Evolutionary conservation across 35 echinoderm and acorn worm genomes (phyloP).

Genomic region (Lytechinus variegatus): DNA sequence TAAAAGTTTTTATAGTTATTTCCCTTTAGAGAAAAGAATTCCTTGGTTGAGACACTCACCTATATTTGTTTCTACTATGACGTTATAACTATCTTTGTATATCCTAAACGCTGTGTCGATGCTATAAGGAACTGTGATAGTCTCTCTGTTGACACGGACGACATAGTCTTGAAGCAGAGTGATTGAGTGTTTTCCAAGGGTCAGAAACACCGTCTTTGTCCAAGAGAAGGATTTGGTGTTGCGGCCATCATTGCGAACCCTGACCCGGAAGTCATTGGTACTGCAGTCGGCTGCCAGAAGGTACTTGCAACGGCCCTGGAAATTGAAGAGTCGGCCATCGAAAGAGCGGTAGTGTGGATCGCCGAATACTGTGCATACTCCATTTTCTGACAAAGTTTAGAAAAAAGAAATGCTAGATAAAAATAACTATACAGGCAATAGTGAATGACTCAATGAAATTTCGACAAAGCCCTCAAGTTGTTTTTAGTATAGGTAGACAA

Average conservation of each 20-base stretch:
- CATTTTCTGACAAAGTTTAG: slow-evolving; percentile 71
- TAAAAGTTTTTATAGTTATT: background rate
- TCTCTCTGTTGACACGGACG: slow-evolving; percentile 72
- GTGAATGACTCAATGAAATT: no score
- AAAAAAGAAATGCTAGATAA: background rate
- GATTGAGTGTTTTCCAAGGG: slow-evolving; percentile 65
- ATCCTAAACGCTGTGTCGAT: slow-evolving; percentile 37
- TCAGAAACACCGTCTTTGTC: slow-evolving; percentile 92
- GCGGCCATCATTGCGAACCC: slow-evolving; percentile 82
- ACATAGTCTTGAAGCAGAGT: slow-evolving; percentile 77
- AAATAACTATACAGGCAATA: background rate
- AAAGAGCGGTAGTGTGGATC: slow-evolving; percentile 98
- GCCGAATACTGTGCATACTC: slow-evolving; percentile 92
- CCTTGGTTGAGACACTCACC: slow-evolving; percentile 44
- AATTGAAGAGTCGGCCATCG: slow-evolving; percentile 81
- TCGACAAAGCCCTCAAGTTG: no score
- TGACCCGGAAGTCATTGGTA: slow-evolving; percentile 72
- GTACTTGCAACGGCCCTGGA: slow-evolving; percentile 95
- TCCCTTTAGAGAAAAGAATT: background rate
- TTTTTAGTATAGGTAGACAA: no score
- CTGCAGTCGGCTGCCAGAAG: slow-evolving; percentile 77
- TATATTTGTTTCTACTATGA: slow-evolving; percentile 64
- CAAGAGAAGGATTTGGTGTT: slow-evolving; percentile 77
- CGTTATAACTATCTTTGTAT: slow-evolving; percentile 46
- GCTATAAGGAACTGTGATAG: slow-evolving; percentile 70